These are phyloP conservation scores for Lottia scabra DNA, from an alignment of 2,888 invertebrate genomes.

Conservation along the genomic window DNA sequence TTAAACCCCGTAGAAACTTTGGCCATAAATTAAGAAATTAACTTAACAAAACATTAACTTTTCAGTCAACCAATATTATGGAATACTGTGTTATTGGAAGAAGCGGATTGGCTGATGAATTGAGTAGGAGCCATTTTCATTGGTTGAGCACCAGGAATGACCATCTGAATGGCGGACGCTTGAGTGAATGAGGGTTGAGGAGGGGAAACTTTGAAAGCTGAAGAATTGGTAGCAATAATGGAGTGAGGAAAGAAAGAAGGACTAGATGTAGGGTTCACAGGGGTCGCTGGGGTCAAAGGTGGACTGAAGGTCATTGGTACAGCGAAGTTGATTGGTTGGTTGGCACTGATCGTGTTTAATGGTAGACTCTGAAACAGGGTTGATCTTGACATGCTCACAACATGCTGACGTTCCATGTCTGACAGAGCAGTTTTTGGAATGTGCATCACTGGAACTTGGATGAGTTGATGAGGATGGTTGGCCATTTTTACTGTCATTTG, in stretches of 20 bases:
- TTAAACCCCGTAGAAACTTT: too few species aligned
- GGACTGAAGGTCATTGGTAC: conserved; percentile 50
- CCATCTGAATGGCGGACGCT: background rate
- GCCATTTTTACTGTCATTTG: conserved; percentile 22
- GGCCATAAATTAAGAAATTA: too few species aligned
- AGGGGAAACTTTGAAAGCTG: background rate
- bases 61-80: too few species aligned
- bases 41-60: too few species aligned
- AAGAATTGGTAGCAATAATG: background rate
- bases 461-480: conserved; percentile 3
- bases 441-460: conserved; percentile 17
- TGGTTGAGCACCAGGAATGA: background rate
- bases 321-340: conserved; percentile 38
- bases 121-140: background rate
- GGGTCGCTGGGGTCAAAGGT: conserved; percentile 33
- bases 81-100: background rate
- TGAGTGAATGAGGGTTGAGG: background rate
- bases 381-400: background rate
- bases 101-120: background rate
- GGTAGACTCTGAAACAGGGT: conserved; percentile 29
- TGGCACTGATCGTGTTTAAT: conserved; percentile 9
- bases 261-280: conserved; percentile 25
- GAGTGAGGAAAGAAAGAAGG: background rate
- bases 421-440: background rate
- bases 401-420: background rate